Evolutionary conservation across 2,797 vertebrate species (phyloP).

Genomic region (Siniperca obscura): DNA sequence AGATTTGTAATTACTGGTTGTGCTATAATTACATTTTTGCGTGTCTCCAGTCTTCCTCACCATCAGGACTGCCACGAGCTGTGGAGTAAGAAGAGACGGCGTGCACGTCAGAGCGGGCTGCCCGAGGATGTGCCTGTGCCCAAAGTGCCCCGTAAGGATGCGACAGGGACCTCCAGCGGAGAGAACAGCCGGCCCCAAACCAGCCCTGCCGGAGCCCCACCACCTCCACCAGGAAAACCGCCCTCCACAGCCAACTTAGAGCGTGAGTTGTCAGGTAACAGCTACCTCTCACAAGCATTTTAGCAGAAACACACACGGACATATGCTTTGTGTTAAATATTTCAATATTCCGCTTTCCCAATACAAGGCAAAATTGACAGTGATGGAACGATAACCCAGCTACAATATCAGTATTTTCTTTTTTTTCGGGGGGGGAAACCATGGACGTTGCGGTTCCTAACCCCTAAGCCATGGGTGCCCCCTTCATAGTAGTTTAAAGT

Average conservation of each 20-base stretch:
- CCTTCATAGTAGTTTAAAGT: not conserved
- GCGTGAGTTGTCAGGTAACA: slow-evolving; percentile 82
- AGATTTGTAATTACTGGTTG: not conserved
- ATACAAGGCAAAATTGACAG: not conserved
- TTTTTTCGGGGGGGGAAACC: not conserved
- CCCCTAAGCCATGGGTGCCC: too few species aligned
- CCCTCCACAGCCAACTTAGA: slow-evolving; percentile 71
- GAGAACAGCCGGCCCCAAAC: slow-evolving; percentile 89
- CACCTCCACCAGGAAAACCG: slow-evolving; percentile 76
- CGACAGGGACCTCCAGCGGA: slow-evolving; percentile 85
- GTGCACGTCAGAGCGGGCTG: slow-evolving; percentile 93
- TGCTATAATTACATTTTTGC: not conserved
- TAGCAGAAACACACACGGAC: not conserved
- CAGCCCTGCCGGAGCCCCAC: slow-evolving; percentile 86
- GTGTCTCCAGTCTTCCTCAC: slow-evolving; percentile 90
- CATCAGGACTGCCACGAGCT: slow-evolving; percentile 99
- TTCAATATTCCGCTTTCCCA: not conserved
- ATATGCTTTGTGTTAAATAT: not conserved
- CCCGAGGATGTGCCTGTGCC: slow-evolving; percentile 90
- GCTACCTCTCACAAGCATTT: not conserved
- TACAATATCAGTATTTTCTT: not conserved
- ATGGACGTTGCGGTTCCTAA: too few species aligned
- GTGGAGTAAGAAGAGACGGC: slow-evolving; percentile 97
- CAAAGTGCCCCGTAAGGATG: slow-evolving; percentile 93
- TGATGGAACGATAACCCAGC: too few species aligned